These are phyloP conservation scores for Athrips mouffetella DNA, from an alignment of 2,888 invertebrate genomes.

Conservation along the genomic window DNA sequence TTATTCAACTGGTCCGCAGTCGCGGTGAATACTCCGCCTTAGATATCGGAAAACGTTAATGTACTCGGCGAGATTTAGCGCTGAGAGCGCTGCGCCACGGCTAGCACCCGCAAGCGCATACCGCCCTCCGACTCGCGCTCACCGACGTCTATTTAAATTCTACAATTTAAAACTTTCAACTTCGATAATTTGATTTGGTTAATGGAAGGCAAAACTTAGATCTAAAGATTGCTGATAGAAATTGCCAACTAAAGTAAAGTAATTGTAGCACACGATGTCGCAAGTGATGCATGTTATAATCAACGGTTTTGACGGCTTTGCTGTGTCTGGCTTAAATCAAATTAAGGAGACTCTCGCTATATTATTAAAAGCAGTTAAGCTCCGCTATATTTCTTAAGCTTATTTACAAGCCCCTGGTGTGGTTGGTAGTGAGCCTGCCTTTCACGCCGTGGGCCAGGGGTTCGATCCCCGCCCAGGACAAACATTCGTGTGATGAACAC, in stretches of 20 bases:
- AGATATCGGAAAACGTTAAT: conserved; percentile 75
- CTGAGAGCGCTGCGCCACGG: conserved; percentile 31
- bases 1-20: conserved; percentile 65
- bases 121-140: conserved; percentile 20
- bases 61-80: conserved; percentile 65
- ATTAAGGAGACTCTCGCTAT: conserved; percentile 2
- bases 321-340: not conserved
- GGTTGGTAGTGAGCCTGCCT: too few relatives aligned
- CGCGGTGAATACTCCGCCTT: conserved; percentile 60
- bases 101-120: conserved; percentile 33
- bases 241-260: not conserved
- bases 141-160: conserved; percentile 27
- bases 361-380: not conserved
- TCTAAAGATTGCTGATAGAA: not conserved
- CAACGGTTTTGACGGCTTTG: not conserved
- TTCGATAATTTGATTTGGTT: conserved; percentile 11
- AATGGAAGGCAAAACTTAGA: conserved; percentile 8
- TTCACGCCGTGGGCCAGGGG: too few relatives aligned
- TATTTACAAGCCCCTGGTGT: too few relatives aligned
- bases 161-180: conserved; percentile 26
- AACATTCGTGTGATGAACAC: too few relatives aligned
- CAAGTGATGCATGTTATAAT: not conserved
- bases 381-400: too few relatives aligned
- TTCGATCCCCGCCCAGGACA: too few relatives aligned
- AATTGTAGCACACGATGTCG: not conserved